Percentiles rank a stretch among this genome's conserved stretches.
Evolutionary conservation across 2,113 vertebrate genomes (phyloP).

Genomic region (Mormyrus lacerda): DNA sequence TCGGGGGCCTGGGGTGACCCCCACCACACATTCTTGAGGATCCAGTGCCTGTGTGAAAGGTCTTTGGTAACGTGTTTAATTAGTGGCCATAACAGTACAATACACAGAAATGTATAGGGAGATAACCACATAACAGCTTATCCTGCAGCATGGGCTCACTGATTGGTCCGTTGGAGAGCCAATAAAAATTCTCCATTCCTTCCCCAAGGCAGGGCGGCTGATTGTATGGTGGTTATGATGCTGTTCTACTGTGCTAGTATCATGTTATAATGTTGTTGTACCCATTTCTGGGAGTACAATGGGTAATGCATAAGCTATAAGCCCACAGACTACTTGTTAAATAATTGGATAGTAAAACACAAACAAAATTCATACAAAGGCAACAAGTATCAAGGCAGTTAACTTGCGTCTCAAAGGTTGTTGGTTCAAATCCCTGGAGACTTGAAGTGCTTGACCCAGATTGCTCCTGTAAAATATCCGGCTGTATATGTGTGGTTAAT

Average conservation of each 20-base stretch:
- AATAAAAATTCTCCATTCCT: not conserved
- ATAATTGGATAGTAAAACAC: not conserved
- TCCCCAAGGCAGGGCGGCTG: not conserved
- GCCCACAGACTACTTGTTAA: not conserved
- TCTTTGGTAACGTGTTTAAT: not conserved
- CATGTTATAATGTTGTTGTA: not conserved
- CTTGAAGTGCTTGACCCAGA: not conserved
- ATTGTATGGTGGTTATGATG: not conserved
- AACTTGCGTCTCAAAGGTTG: conserved; percentile 16
- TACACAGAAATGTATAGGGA: not conserved
- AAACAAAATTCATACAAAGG: not conserved
- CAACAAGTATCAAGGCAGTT: not conserved
- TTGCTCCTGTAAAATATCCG: not conserved
- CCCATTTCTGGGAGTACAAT: not conserved
- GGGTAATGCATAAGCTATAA: not conserved
- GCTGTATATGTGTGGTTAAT: conserved; percentile 19
- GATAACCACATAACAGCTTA: not conserved
- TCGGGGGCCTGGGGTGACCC: not conserved
- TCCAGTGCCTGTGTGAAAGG: not conserved
- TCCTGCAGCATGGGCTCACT: not conserved
- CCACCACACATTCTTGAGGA: not conserved
- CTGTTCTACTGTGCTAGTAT: conserved; percentile 30
- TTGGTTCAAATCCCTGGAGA: not conserved
- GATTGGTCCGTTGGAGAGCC: not conserved
- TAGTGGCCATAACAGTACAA: not conserved